A percentile compares a stretch with the other conserved stretches of the same genome.
Conservation (phyloP, 1,140 invertebrate genomes). For the Platorchestia sp. region DNA sequence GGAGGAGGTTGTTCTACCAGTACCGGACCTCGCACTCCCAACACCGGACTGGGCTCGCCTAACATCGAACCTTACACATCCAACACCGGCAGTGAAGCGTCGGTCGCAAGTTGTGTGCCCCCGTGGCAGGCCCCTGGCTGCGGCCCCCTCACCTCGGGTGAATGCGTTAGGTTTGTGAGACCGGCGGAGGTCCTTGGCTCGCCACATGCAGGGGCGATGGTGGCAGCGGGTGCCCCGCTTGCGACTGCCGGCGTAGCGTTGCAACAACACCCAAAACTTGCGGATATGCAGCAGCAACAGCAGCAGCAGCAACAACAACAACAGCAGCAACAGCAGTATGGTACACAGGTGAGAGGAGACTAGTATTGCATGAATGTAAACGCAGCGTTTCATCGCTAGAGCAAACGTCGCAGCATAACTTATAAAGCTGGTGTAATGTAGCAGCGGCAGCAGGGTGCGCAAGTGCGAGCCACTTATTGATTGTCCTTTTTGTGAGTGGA, state of each 20-base stretch:
- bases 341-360: constrained; percentile 12
- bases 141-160: neutral
- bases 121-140: neutral
- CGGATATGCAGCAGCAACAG: constrained; percentile 46
- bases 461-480: neutral
- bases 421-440: neutral
- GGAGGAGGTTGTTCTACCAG: neutral
- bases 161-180: constrained; percentile 21
- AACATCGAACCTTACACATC: neutral
- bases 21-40: neutral
- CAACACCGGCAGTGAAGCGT: neutral
- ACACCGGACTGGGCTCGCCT: neutral
- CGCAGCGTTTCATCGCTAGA: neutral
- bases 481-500: neutral
- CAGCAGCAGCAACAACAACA: constrained; percentile 48
- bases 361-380: neutral
- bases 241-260: constrained; percentile 48
- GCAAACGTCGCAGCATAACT: neutral
- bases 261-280: constrained; percentile 39
- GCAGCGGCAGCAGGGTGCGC: neutral
- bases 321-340: constrained; percentile 37
- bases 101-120: neutral
- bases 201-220: constrained; percentile 43
- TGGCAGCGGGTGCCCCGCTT: constrained; percentile 47
- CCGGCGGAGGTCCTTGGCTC: neutral